A percentile compares a stretch with the other conserved stretches of the same genome.
Evolutionary conservation across 2,797 vertebrate species (phyloP).

Genomic region (Galago senegalensis): DNA sequence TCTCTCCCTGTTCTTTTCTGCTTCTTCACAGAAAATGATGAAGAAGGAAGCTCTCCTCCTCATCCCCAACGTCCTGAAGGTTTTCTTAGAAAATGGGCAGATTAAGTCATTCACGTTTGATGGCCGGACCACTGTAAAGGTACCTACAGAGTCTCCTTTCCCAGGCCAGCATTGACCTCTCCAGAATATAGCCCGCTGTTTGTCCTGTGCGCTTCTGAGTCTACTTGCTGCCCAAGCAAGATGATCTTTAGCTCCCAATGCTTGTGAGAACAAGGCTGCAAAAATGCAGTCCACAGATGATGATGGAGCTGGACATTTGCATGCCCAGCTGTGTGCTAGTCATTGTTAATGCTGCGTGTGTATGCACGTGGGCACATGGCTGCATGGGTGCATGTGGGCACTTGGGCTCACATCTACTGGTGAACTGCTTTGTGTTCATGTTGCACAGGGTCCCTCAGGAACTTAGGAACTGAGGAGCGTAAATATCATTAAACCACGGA

Average conservation of each 20-base stretch:
- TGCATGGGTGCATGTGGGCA: neutral
- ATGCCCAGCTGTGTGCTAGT: constrained; percentile 7
- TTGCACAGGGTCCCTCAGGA: neutral
- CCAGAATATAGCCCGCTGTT: neutral
- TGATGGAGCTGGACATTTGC: neutral
- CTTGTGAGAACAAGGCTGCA: neutral
- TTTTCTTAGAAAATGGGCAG: constrained; percentile 99
- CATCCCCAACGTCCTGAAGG: constrained; percentile 99
- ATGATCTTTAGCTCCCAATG: constrained; percentile 33
- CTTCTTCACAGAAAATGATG: constrained; percentile 93
- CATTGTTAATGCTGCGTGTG: neutral
- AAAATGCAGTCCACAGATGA: neutral
- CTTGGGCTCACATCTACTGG: neutral
- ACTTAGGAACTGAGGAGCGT: constrained; percentile 15
- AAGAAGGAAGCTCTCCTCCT: constrained; percentile 99
- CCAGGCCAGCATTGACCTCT: neutral
- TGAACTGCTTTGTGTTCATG: constrained; percentile 19
- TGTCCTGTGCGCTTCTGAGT: neutral
- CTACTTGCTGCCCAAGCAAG: neutral
- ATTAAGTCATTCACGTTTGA: constrained; percentile 99
- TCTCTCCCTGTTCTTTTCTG: constrained; percentile 54
- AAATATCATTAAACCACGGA: constrained; percentile 70
- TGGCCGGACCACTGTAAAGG: constrained; percentile 98
- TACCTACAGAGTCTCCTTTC: constrained; percentile 84
- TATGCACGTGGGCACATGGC: neutral